Conservation (phyloP, 1,140 invertebrate species). For the Ectropis grisescens region DNA sequence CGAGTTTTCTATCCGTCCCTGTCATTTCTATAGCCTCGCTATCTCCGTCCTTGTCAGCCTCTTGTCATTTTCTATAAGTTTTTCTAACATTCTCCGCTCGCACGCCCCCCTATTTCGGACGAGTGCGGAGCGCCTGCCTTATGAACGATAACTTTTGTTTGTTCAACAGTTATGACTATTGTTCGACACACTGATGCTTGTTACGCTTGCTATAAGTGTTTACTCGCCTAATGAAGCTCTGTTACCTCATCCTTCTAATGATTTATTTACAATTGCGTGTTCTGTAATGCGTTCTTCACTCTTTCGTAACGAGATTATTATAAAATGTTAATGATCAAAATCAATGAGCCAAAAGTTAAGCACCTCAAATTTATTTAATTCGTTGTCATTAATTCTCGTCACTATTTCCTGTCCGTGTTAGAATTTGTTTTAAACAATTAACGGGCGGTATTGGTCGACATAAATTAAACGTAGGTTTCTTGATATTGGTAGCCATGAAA, state of each 20-base stretch:
- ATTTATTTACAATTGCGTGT: constrained; percentile 18
- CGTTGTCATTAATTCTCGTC: no score
- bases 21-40: constrained; percentile 43
- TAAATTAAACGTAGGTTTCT: constrained; percentile 13
- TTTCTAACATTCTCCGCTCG: constrained; percentile 62
- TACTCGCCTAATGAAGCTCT: constrained; percentile 48
- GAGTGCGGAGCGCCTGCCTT: constrained; percentile 49
- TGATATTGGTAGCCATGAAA: constrained; percentile 13
- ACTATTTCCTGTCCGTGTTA: no score
- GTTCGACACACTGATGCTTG: constrained; percentile 55
- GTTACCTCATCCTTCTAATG: constrained; percentile 30
- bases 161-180: constrained; percentile 58
- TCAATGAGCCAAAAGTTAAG: no score
- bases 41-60: constrained; percentile 49
- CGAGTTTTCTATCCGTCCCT: constrained; percentile 59
- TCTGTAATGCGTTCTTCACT: no score
- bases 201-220: constrained; percentile 48
- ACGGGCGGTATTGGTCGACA: neutral
- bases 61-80: constrained; percentile 70
- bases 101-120: constrained; percentile 53
- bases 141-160: constrained; percentile 56
- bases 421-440: no score
- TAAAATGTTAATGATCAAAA: no score
- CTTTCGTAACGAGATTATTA: no score
- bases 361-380: no score